Evolutionary conservation across 2,797 vertebrate genomes (phyloP), one percentile per base, ranked within the genome.

Genomic region (Salmo trutta): DNA sequence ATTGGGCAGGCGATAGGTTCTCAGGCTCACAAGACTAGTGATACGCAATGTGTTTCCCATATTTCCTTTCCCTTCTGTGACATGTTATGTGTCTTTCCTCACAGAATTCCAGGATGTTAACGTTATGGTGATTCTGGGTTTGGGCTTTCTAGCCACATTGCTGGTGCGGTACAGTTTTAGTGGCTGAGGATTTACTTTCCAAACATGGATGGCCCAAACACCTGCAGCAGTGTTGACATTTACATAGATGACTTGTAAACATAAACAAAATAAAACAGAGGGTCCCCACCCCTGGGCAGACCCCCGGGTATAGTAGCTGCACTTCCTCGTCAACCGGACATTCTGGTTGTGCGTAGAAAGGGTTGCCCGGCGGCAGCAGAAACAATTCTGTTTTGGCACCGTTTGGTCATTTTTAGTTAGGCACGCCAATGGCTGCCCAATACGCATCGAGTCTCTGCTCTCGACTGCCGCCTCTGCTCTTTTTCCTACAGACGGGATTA

Each of bases 161-260:
- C 90, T 96, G 27, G 92, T 92, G 75, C 93, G 95, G 47, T 95
- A 93, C 0, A 86, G 94, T n/a, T 98, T 96, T 77, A 99, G 97
- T 84, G 91, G 93, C 3, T 76, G 86, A 0, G 96, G 90, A 3
- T 96, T 99, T 85, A 95, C 89, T 87, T 71, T 99, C 77, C 88
- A 33, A 33, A 33, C 5, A 33, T 33, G 31, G 31, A 33, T 33
- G 4, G 31, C 31, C 31, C 31, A 33, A 33, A 33, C 0, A 33
- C 31, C 31, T 33, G 31, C 31, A 33, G 31, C 31, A 5, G 31
- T 5, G 31, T 33, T 5, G 31, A 33, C 31, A 33, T 33, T 33
- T 33, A 33, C 31, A 33, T 4, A 33, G 31, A 33, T 33, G 31
- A 33, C 31, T 33, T 33, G 31, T 33, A 33, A 33, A 33, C 31